These are phyloP conservation scores for Etheostoma nigrum DNA, from an alignment of 2,797 vertebrate species.

Conservation along the genomic window DNA sequence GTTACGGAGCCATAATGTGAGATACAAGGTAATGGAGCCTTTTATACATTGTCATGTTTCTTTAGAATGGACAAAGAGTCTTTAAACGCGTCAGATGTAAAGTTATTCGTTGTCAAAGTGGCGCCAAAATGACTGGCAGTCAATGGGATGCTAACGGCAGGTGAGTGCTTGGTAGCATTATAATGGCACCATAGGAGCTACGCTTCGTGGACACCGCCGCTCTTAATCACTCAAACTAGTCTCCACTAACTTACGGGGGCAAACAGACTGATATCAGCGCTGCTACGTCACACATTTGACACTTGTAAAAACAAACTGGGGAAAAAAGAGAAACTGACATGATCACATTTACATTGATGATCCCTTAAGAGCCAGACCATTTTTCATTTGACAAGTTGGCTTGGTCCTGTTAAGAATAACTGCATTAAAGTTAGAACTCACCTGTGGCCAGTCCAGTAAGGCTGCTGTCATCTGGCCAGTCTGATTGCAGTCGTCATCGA, in stretches of 20 bases:
- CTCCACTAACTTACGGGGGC: conserved; percentile 19
- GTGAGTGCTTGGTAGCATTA: no score
- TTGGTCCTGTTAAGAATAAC: background rate
- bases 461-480: conserved; percentile 95
- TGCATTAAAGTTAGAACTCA: conserved; percentile 50
- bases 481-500: conserved; percentile 96
- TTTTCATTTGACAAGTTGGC: background rate
- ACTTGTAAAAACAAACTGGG: background rate
- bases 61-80: no score
- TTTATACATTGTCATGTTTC: no score
- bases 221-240: conserved; percentile 57
- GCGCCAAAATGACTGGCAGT: no score
- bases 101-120: no score
- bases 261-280: background rate
- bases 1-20: no score
- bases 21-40: no score
- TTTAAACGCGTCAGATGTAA: no score
- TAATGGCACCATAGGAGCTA: no score
- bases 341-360: background rate
- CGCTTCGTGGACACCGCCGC: background rate
- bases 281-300: conserved; percentile 6
- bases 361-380: background rate
- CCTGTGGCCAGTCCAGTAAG: conserved; percentile 94
- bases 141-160: no score
- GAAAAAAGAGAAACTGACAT: background rate